Conservation (phyloP, 2,888 invertebrate genomes). For the Drosophila mimetica region DNA sequence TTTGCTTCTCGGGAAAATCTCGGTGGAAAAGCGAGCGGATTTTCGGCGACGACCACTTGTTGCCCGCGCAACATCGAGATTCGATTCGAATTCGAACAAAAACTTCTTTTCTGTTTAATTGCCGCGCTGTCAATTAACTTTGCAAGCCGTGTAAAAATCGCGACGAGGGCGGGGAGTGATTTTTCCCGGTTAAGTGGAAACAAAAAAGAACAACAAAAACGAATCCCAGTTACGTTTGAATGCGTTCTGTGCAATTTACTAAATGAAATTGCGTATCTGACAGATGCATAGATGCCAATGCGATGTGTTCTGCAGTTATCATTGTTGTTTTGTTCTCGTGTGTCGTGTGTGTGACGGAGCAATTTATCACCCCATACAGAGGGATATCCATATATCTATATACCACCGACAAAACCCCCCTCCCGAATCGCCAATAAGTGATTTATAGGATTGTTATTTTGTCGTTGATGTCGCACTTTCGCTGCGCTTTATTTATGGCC, state of each 20-base stretch:
- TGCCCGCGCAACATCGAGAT: conserved; percentile 45
- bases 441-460: conserved; percentile 76
- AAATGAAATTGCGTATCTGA: conserved; percentile 69
- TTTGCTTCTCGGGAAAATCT: too few relatives aligned
- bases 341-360: conserved; percentile 47
- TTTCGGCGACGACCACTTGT: conserved; percentile 53
- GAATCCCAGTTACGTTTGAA: conserved; percentile 41
- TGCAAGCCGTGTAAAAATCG: conserved; percentile 1
- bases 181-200: conserved; percentile 10
- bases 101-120: conserved; percentile 19
- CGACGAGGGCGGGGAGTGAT: too few relatives aligned
- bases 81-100: neutral
- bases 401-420: neutral
- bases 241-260: conserved; percentile 55
- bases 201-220: conserved; percentile 14
- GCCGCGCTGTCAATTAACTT: conserved; percentile 18
- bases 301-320: conserved; percentile 50
- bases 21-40: neutral
- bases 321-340: conserved; percentile 39
- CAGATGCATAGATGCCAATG: conserved; percentile 55
- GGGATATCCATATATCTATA: conserved; percentile 13
- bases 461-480: conserved; percentile 77
- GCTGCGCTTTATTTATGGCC: conserved; percentile 55
- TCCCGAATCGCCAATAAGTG: conserved; percentile 59
- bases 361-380: conserved; percentile 61